phyloP scores from a whole-genome alignment of 2,113 vertebrate species.

The Chionis minor region DNA sequence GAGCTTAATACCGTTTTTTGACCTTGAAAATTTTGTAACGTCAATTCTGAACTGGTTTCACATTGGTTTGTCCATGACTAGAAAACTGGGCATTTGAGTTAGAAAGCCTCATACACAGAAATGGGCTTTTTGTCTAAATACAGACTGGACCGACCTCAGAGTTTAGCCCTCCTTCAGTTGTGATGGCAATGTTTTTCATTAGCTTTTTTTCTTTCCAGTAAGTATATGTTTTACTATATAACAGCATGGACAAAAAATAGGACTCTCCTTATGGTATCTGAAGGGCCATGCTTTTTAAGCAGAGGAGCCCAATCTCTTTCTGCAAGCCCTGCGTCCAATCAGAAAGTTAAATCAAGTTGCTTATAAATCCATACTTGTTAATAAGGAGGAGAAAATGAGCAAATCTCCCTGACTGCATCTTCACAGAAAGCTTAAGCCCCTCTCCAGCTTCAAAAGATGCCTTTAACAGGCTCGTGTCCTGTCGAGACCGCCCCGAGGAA shows the following conservation, averaged over 20 bases:
- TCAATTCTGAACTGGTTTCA: neutral
- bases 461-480: neutral
- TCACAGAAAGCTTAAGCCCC: neutral
- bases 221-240: neutral
- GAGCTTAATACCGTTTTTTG: neutral
- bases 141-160: neutral
- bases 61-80: neutral
- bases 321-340: neutral
- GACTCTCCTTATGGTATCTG: neutral
- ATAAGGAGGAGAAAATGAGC: neutral
- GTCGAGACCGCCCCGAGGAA: neutral
- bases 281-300: neutral
- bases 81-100: neutral
- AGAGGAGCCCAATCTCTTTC: neutral
- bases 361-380: neutral
- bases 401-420: neutral
- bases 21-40: neutral
- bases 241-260: neutral
- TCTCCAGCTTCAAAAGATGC: neutral
- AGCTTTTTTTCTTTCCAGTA: neutral
- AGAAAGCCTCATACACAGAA: neutral
- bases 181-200: neutral
- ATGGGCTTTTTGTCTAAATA: neutral
- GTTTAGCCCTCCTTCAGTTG: neutral
- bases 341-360: neutral